A percentile compares a stretch with the other conserved stretches of the same genome.
Evolutionary conservation across 2,888 invertebrate genomes (phyloP).

Genomic region (Eupithecia exiguata): DNA sequence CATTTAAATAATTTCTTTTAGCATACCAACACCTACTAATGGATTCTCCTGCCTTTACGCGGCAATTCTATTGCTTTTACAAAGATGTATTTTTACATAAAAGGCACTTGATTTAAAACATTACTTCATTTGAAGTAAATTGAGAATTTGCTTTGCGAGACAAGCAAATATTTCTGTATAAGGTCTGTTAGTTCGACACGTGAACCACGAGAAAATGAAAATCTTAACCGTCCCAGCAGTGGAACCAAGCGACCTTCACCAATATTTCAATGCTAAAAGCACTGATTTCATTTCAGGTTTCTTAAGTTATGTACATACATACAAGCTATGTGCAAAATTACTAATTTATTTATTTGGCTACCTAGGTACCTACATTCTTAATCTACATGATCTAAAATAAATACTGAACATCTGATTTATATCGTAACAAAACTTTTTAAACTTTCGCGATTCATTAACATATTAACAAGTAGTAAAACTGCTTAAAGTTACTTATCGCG

Average conservation of each 20-base stretch:
- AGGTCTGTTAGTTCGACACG: not conserved
- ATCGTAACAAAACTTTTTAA: not conserved
- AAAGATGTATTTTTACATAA: not conserved
- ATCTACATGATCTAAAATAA: constrained; percentile 10
- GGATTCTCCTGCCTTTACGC: not conserved
- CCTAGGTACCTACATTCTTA: not conserved
- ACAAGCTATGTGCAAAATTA: not conserved
- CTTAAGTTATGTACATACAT: not conserved
- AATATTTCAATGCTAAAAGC: constrained; percentile 1
- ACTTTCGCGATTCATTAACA: not conserved
- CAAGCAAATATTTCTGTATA: not conserved
- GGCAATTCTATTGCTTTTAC: not conserved
- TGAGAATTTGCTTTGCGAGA: not conserved
- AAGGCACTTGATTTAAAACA: constrained; percentile 14
- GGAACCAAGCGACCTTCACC: not conserved
- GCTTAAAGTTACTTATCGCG: not conserved
- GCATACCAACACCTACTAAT: not conserved
- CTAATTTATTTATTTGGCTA: not conserved
- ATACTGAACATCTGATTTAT: constrained; percentile 7
- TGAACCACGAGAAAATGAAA: not conserved
- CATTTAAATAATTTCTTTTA: not conserved
- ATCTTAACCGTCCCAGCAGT: not conserved
- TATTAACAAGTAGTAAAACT: not conserved
- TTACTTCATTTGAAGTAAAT: constrained; percentile 1
- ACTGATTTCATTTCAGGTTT: not conserved